Conservation (phyloP, 2,888 invertebrate genomes). For the Strigamia crassipes region DNA sequence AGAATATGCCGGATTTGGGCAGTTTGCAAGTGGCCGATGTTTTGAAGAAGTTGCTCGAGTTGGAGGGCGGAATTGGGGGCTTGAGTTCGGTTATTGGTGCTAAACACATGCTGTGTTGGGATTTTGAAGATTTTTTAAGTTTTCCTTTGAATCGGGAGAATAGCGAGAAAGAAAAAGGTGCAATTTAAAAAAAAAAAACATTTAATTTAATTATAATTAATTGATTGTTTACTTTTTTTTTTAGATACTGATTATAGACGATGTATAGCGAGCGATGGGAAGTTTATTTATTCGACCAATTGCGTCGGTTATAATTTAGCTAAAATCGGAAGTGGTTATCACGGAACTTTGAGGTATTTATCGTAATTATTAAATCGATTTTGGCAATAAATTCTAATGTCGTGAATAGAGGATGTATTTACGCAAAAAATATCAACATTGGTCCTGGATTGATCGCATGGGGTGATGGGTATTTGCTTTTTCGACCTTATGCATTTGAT, state of each 20-base stretch:
- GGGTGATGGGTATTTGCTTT: slow-evolving; percentile 54
- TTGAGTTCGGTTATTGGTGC: slow-evolving; percentile 46
- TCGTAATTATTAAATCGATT: background rate
- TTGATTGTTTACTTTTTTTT: slow-evolving; percentile 45
- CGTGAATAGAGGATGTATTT: slow-evolving; percentile 56
- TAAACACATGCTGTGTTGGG: slow-evolving; percentile 50
- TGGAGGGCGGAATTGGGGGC: slow-evolving; percentile 48
- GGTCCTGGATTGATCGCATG: slow-evolving; percentile 56
- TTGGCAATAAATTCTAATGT: background rate
- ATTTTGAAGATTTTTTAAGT: slow-evolving; percentile 48
- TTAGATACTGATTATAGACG: slow-evolving; percentile 55
- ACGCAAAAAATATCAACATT: slow-evolving; percentile 55
- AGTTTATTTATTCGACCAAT: slow-evolving; percentile 58
- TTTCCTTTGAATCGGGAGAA: slow-evolving; percentile 33
- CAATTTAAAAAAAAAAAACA: background rate
- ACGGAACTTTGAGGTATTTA: slow-evolving; percentile 57
- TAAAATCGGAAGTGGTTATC: slow-evolving; percentile 58
- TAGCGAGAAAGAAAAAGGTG: slow-evolving; percentile 46
- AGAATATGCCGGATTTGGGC: slow-evolving; percentile 45
- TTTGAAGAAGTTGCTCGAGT: slow-evolving; percentile 47
- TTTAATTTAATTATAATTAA: background rate
- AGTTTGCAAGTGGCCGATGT: slow-evolving; percentile 46
- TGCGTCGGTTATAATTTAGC: slow-evolving; percentile 56
- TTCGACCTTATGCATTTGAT: slow-evolving; percentile 56
- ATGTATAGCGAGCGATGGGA: slow-evolving; percentile 57